phyloP scores from a whole-genome alignment of 30 jellyfish, hydroid and myxozoan species.

The Rhopilema esculentum region DNA sequence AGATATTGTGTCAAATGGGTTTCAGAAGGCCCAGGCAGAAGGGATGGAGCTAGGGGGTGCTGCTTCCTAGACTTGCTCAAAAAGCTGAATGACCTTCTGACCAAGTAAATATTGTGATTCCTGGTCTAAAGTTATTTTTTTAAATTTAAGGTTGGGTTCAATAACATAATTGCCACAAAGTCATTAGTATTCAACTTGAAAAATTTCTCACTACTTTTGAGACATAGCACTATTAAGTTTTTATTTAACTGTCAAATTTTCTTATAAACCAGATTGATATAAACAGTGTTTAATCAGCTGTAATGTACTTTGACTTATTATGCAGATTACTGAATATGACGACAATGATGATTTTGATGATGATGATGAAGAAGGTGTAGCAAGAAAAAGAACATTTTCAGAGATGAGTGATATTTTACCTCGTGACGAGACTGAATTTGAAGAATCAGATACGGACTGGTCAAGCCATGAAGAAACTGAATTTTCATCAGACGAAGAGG shows the following conservation, averaged over 20 bases:
- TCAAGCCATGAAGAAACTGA: constrained; percentile 14
- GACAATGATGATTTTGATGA: background rate
- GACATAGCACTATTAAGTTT: background rate
- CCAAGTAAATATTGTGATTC: background rate
- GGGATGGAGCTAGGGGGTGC: background rate
- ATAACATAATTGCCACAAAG: background rate
- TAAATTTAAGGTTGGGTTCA: background rate
- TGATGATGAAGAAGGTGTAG: background rate
- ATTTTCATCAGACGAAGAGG: constrained; percentile 11
- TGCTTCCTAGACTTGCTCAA: background rate
- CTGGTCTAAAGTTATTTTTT: background rate
- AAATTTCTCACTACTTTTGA: background rate
- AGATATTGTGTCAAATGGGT: background rate
- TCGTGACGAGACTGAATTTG: background rate
- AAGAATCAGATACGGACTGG: constrained; percentile 10
- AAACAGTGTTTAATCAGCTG: background rate
- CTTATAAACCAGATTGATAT: background rate
- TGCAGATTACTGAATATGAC: background rate
- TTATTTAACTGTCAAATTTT: background rate
- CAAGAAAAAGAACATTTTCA: constrained; percentile 17
- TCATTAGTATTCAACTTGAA: background rate
- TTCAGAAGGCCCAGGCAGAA: background rate
- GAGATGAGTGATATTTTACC: constrained; percentile 7
- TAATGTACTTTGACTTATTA: background rate
- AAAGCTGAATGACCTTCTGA: background rate